A percentile compares a stretch with the other conserved stretches of the same genome.
Conservation (phyloP, 2,113 vertebrate genomes). For the Sprattus sprattus region DNA sequence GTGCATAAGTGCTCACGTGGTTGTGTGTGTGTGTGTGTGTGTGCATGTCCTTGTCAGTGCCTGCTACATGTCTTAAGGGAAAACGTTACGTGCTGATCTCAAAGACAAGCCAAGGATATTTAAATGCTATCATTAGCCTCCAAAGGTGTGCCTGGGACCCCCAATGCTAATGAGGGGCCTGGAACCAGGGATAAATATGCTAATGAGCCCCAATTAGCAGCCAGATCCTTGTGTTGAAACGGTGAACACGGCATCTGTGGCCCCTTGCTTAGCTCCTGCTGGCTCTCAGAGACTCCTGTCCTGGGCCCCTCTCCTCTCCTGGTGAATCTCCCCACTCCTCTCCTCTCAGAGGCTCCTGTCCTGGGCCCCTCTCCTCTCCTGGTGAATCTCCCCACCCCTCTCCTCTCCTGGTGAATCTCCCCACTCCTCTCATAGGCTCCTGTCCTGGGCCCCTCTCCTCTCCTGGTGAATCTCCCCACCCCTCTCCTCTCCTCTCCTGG, state of each 20-base stretch:
- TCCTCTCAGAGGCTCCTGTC: not conserved
- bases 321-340: not conserved
- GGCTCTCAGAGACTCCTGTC: not conserved
- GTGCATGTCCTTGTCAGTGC: not conserved
- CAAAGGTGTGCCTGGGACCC: not conserved
- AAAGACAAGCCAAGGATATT: slow-evolving; percentile 27
- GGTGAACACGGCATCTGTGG: not conserved
- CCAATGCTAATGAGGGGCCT: not conserved
- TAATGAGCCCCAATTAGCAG: slow-evolving; percentile 32
- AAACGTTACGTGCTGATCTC: slow-evolving; percentile 8
- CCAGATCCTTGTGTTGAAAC: slow-evolving; percentile 26
- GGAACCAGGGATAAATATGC: slow-evolving; percentile 27
- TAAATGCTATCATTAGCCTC: slow-evolving; percentile 32
- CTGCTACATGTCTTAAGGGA: not conserved
- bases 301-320: not conserved
- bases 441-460: not conserved
- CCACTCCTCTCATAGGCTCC: not conserved
- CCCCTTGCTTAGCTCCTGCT: not conserved
- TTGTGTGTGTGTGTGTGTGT: not conserved
- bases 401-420: too few relatives aligned
- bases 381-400: too few relatives aligned
- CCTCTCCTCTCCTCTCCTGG: too few relatives aligned
- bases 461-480: too few relatives aligned
- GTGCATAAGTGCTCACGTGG: not conserved
- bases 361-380: not conserved